phyloP scores from a whole-genome alignment of 2,797 vertebrate genomes.

The Gallinago stenura region DNA sequence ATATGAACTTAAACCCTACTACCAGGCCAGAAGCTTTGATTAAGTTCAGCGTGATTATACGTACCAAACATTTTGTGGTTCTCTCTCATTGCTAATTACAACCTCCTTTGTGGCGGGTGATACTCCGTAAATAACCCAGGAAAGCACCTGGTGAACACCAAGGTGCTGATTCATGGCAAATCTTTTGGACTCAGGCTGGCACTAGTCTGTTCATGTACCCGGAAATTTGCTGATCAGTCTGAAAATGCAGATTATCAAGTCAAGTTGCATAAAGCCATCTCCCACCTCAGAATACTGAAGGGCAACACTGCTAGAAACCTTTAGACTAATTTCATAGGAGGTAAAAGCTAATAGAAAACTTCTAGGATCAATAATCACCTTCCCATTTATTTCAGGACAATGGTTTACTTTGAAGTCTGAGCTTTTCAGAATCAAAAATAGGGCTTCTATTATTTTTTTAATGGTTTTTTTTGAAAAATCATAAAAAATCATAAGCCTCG shows the following conservation, averaged over 20 bases:
- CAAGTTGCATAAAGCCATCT: slow-evolving; percentile 46
- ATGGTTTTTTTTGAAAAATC: background rate
- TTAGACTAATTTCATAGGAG: background rate
- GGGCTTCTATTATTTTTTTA: accelerated
- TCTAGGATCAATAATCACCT: background rate
- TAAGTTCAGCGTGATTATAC: slow-evolving; percentile 16
- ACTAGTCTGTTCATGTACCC: slow-evolving; percentile 65
- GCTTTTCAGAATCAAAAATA: background rate
- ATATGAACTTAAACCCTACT: background rate
- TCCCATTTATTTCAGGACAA: background rate
- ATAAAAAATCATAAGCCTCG: background rate
- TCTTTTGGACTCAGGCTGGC: slow-evolving; percentile 53
- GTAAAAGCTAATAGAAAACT: background rate
- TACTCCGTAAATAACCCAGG: slow-evolving; percentile 57
- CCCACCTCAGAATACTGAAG: slow-evolving; percentile 33
- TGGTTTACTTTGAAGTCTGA: background rate
- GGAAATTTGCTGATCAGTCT: slow-evolving; percentile 65
- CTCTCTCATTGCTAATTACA: slow-evolving; percentile 53
- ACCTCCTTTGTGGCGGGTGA: slow-evolving; percentile 10
- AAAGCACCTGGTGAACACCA: slow-evolving; percentile 62
- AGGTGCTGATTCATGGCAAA: slow-evolving; percentile 73
- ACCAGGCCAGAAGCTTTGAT: slow-evolving; percentile 30
- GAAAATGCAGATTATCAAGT: slow-evolving; percentile 51
- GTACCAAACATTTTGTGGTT: slow-evolving; percentile 42
- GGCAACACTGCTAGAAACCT: background rate